A percentile compares a stretch with the other conserved stretches of the same genome.
phyloP scores from a whole-genome alignment of 30 jellyfish, hydroid and myxozoan genomes.

The Pelagia noctiluca region DNA sequence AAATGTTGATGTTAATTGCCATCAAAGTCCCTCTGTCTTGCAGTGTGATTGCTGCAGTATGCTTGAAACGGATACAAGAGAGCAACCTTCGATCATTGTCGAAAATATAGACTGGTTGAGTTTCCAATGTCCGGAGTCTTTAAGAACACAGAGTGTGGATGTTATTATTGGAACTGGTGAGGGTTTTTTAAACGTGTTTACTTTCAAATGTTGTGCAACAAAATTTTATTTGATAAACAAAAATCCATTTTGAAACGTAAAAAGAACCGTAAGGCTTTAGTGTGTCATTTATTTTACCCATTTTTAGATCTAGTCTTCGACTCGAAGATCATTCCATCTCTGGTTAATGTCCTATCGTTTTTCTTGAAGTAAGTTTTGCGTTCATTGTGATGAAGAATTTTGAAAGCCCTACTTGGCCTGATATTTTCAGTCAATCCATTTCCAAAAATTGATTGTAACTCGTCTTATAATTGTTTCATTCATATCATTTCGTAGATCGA shows the following conservation, averaged over 20 bases:
- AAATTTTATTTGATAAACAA: neutral
- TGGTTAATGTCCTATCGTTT: constrained; percentile 25
- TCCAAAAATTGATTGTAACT: neutral
- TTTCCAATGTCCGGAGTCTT: neutral
- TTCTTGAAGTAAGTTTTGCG: constrained; percentile 26
- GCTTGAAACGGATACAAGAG: neutral
- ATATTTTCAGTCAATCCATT: too few species aligned
- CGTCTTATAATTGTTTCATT: neutral
- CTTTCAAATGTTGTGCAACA: neutral
- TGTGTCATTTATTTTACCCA: neutral
- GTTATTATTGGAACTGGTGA: constrained; percentile 50
- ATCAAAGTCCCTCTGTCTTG: neutral
- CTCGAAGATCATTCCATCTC: constrained; percentile 33
- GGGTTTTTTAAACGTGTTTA: neutral
- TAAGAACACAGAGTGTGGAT: constrained; percentile 12
- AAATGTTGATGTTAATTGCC: neutral
- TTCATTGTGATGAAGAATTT: neutral
- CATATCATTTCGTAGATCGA: constrained; percentile 10
- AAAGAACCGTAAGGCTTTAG: neutral
- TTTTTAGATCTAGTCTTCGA: constrained; percentile 52
- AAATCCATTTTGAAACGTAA: neutral
- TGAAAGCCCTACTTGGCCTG: neutral
- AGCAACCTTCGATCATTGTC: neutral
- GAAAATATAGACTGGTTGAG: constrained; percentile 40
- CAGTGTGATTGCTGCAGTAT: constrained; percentile 45